Conservation (phyloP, 2,888 invertebrate genomes). For the Notocelia uddmanniana region DNA sequence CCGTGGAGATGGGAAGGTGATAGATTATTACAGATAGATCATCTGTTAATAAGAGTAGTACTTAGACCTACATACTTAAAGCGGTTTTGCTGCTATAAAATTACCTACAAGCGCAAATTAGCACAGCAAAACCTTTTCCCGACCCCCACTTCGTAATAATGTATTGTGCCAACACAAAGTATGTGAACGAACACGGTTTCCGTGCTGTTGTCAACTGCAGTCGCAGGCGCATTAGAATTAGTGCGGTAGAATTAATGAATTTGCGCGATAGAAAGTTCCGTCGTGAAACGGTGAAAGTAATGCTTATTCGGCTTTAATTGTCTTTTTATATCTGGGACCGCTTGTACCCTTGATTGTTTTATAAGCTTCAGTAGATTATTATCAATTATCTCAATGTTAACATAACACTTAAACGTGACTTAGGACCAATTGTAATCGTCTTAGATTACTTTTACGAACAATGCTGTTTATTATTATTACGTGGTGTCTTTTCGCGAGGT, state of each 20-base stretch:
- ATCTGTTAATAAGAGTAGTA: too few relatives aligned
- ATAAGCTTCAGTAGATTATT: not conserved
- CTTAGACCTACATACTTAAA: too few relatives aligned
- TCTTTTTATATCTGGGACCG: constrained; percentile 49
- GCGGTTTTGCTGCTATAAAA: not conserved
- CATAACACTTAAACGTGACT: not conserved
- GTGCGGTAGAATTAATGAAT: constrained; percentile 62
- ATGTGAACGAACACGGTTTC: constrained; percentile 39
- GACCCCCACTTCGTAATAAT: constrained; percentile 16
- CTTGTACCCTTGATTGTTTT: constrained; percentile 26
- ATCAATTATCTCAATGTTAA: not conserved
- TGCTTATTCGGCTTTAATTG: constrained; percentile 48
- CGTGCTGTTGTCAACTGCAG: constrained; percentile 26
- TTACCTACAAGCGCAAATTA: not conserved
- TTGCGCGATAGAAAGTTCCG: constrained; percentile 61
- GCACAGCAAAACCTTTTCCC: constrained; percentile 28
- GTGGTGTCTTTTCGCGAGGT: too few relatives aligned
- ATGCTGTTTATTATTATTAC: not conserved
- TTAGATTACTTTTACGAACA: not conserved
- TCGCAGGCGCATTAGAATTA: constrained; percentile 31
- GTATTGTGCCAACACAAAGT: constrained; percentile 22
- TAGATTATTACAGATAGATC: too few relatives aligned
- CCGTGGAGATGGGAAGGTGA: too few relatives aligned
- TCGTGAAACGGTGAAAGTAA: constrained; percentile 65
- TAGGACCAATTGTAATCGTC: not conserved